Percentiles rank a stretch among this genome's conserved stretches.
Conservation (phyloP, 2,113 vertebrate species). For the Bubo bubo region DNA sequence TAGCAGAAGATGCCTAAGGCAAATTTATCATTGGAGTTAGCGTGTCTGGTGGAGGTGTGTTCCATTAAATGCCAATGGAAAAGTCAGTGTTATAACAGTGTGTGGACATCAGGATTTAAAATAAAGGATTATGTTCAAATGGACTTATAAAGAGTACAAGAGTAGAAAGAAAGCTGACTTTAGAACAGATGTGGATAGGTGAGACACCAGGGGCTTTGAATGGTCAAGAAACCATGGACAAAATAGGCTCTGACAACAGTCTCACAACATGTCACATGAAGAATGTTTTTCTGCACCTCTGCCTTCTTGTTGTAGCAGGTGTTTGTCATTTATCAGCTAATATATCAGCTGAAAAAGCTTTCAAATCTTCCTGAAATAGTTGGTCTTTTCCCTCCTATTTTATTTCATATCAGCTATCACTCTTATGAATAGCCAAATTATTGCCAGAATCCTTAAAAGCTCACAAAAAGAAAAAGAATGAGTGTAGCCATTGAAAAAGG, state of each 20-base stretch:
- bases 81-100: background rate
- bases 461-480: background rate
- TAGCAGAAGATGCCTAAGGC: background rate
- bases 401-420: background rate
- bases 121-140: background rate
- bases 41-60: background rate
- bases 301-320: background rate
- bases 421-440: background rate
- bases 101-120: background rate
- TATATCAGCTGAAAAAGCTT: background rate
- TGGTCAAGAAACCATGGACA: background rate
- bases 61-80: background rate
- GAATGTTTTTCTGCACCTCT: background rate
- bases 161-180: background rate
- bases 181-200: background rate
- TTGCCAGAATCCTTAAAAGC: background rate
- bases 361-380: background rate
- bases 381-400: background rate
- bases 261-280: background rate
- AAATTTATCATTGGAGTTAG: background rate
- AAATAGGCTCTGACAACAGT: background rate
- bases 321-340: background rate
- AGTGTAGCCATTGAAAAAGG: background rate
- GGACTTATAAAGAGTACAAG: background rate
- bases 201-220: background rate